Conservation (phyloP, 2,797 vertebrate genomes). For the Characodon lateralis region DNA sequence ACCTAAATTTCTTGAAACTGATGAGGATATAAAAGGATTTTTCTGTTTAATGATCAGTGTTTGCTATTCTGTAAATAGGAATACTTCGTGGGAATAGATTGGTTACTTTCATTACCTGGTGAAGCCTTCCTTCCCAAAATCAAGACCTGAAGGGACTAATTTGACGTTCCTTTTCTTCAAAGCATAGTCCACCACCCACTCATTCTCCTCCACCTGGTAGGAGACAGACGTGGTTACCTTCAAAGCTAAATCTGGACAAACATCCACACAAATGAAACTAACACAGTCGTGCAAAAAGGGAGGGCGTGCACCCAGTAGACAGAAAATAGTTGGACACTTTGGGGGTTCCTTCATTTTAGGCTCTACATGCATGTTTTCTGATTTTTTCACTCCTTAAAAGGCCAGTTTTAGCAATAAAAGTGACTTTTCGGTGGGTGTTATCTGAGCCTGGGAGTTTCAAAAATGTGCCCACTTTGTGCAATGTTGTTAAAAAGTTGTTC, state of each 20-base stretch:
- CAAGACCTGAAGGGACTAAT: slow-evolving; percentile 91
- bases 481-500: too few relatives aligned
- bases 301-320: background rate
- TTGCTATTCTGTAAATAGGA: slow-evolving; percentile 8
- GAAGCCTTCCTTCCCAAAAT: slow-evolving; percentile 97
- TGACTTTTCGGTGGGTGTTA: too few relatives aligned
- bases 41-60: slow-evolving; percentile 1
- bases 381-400: too few relatives aligned
- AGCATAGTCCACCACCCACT: slow-evolving; percentile 98
- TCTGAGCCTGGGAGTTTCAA: too few relatives aligned
- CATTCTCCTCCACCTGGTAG: slow-evolving; percentile 94
- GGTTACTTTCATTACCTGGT: slow-evolving; percentile 81
- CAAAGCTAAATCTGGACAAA: background rate
- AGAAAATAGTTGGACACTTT: background rate
- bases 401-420: too few relatives aligned
- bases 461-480: too few relatives aligned
- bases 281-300: background rate
- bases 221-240: slow-evolving; percentile 24
- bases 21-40: background rate
- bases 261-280: background rate
- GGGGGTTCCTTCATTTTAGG: too few relatives aligned
- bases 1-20: slow-evolving; percentile 92
- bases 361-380: too few relatives aligned
- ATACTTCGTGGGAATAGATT: background rate
- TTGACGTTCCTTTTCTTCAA: slow-evolving; percentile 96